phyloP scores from a whole-genome alignment of 1,140 invertebrate genomes.

The Drosophila mauritiana region DNA sequence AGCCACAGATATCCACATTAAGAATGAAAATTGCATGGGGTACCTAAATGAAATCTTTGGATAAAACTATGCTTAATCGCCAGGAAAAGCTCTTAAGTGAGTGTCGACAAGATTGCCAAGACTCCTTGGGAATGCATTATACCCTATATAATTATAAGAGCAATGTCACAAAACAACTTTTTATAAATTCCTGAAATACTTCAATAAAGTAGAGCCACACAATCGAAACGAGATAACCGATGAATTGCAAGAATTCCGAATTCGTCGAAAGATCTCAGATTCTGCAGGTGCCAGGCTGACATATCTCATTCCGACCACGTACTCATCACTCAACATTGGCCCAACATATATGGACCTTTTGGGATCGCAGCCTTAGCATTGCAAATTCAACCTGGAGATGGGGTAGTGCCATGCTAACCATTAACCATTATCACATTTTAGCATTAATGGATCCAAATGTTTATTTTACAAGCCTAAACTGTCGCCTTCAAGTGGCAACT shows the following conservation, averaged over 20 bases:
- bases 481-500: slow-evolving; percentile 15
- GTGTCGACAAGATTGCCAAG: not conserved
- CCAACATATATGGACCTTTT: slow-evolving; percentile 9
- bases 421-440: slow-evolving; percentile 76
- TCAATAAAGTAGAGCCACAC: slow-evolving; percentile 23
- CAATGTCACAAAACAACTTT: too few species aligned
- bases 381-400: slow-evolving; percentile 20
- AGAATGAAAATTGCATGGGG: slow-evolving; percentile 22
- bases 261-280: slow-evolving; percentile 1
- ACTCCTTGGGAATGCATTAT: too few species aligned
- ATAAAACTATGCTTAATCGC: not conserved
- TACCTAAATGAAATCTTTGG: not conserved
- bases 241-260: slow-evolving; percentile 10
- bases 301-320: slow-evolving; percentile 40
- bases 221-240: slow-evolving; percentile 14
- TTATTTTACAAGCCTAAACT: slow-evolving; percentile 68
- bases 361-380: slow-evolving; percentile 17
- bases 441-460: slow-evolving; percentile 76
- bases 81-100: not conserved
- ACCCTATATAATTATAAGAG: not conserved
- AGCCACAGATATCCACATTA: slow-evolving; percentile 57
- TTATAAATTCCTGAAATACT: not conserved
- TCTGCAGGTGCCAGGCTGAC: slow-evolving; percentile 1
- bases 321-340: slow-evolving; percentile 41
- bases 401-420: slow-evolving; percentile 52